Evolutionary conservation across 2,113 vertebrate genomes (phyloP), one percentile per base, ranked within the genome.

Genomic region (Regulus satrapa): DNA sequence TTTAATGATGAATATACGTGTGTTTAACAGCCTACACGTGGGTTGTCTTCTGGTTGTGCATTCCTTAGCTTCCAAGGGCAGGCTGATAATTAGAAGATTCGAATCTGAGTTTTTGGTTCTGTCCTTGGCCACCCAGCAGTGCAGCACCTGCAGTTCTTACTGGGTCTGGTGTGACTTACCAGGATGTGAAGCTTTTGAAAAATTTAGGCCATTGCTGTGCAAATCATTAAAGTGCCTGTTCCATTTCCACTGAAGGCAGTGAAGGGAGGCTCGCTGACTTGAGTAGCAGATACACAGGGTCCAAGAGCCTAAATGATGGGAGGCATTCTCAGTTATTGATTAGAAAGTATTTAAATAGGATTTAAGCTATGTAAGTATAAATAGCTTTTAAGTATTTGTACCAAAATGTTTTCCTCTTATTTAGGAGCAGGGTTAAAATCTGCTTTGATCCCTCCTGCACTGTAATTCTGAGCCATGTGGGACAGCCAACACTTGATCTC

Each of bases 51-150:
- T 79, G 34, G 24, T 73, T 85, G 46, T 55, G 51, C 51, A 12
- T 71, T 89, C 75, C 40, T 31, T 48, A 9, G 36, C 54, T 83
- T 51, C 7, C 2, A 75, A 48, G 31, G 40, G 59, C 72, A 83
- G 80, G 31, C 51, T 67, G 78, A 23, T 79, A 45, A 91, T 89
- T 36, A 75, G 40, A 28, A 90, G 88, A 89, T 77, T 28, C 63
- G 63, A 67, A 84, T 94, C 79, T 40, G 75, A 84, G 62, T 94
- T 94, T 94, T 86, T 87, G 92, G n/a, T 83, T 83, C 46, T 95
- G 75, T 49, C 72, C 54, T 61, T 79, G 85, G 38, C 75, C 2
- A 4, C 38, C 66, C 69, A 89, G 56, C 34, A 32, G 80, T 2
- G 1, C 67, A 71, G 80, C 84, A 72, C 81, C 77, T 94, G 87